These are phyloP conservation scores for Heterodera filipjevi DNA, from an alignment of 2,888 invertebrate genomes.

Conservation along the genomic window DNA sequence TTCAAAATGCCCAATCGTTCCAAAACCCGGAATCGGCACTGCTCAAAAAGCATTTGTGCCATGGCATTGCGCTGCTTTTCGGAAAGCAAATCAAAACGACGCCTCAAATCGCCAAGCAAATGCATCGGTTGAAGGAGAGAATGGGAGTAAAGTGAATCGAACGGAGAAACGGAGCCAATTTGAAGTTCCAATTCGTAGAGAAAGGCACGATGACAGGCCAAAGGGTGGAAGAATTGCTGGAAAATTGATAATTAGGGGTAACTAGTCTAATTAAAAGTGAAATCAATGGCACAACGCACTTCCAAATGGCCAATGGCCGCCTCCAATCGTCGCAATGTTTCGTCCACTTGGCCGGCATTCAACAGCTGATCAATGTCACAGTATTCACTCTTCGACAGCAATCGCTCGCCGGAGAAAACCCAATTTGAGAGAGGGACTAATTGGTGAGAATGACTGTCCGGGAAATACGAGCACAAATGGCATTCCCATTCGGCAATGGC, in stretches of 20 bases:
- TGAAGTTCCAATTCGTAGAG: slow-evolving; percentile 14
- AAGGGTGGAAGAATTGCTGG: slow-evolving; percentile 13
- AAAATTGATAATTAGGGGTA: not conserved
- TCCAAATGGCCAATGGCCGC: slow-evolving; percentile 2
- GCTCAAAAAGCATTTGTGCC: slow-evolving; percentile 20
- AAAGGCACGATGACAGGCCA: slow-evolving; percentile 6
- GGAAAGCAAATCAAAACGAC: not conserved
- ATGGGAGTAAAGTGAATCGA: not conserved
- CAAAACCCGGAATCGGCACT: not conserved
- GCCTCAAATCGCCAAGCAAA: slow-evolving; percentile 11
- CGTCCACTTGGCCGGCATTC: not conserved
- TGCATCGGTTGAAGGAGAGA: slow-evolving; percentile 23
- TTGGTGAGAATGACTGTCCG: not conserved
- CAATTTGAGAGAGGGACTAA: not conserved
- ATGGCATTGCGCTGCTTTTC: not conserved
- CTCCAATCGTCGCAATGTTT: slow-evolving; percentile 15
- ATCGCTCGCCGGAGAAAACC: not conserved
- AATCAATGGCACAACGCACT: not conserved
- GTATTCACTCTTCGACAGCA: not conserved
- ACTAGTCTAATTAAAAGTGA: no score
- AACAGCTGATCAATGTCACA: not conserved
- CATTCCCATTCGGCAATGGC: not conserved
- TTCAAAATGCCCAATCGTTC: slow-evolving; percentile 8
- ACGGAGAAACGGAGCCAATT: not conserved
- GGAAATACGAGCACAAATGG: not conserved